Percentiles rank a stretch among this genome's conserved stretches.
These are phyloP conservation scores for Drosophila aff. DNA, from an alignment of 1,140 invertebrate genomes.

Conservation along the genomic window DNA sequence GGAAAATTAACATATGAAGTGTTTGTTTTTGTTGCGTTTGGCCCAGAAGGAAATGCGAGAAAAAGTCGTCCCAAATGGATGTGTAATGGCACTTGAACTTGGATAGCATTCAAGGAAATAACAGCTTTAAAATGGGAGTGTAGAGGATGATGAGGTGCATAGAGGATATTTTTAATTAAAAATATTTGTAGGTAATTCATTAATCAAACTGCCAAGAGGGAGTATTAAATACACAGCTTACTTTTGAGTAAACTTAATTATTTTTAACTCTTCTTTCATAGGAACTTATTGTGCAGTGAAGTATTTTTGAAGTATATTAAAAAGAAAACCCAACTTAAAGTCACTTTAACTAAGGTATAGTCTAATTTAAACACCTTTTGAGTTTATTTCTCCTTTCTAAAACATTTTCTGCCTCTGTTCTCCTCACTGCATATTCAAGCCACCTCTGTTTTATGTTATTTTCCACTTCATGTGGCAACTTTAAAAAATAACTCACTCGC, in stretches of 20 bases:
- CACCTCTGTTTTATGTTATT: conserved; percentile 11
- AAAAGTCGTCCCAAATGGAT: conserved; percentile 42
- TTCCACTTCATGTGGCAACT: conserved; percentile 29
- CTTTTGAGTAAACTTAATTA: no score
- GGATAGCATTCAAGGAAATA: conserved; percentile 17
- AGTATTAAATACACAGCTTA: no score
- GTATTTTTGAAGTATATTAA: neutral
- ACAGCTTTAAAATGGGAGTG: conserved; percentile 25
- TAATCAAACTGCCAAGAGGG: neutral
- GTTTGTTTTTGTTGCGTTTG: conserved; percentile 57
- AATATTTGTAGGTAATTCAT: neutral
- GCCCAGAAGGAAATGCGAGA: conserved; percentile 32
- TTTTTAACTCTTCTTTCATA: no score
- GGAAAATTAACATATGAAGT: conserved; percentile 84
- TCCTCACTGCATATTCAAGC: conserved; percentile 6
- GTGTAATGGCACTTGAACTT: conserved; percentile 59
- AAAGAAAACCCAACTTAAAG: neutral
- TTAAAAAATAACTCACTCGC: conserved; percentile 33
- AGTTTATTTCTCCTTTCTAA: neutral
- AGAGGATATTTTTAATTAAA: neutral
- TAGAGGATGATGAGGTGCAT: neutral
- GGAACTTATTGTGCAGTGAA: no score
- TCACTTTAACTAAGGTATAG: neutral
- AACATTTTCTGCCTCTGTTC: neutral
- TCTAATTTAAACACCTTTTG: neutral